Percentiles rank a stretch among this genome's conserved stretches.
phyloP scores from a whole-genome alignment of 2,113 vertebrate genomes.

The Numida meleagris region DNA sequence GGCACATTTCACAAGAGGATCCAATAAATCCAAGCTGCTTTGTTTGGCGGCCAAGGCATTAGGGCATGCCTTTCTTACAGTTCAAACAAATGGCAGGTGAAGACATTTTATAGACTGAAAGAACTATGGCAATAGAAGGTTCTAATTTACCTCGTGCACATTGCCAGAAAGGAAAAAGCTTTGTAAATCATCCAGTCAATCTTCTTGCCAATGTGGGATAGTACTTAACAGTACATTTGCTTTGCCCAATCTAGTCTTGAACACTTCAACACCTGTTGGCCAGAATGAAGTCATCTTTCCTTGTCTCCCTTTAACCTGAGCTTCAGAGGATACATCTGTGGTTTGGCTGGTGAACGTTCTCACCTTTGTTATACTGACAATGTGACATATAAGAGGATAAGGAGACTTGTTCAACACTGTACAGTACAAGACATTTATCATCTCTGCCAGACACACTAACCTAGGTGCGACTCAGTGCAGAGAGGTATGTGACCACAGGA shows the following conservation, averaged over 20 bases:
- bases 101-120: constrained; percentile 54
- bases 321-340: neutral
- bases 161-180: constrained; percentile 39
- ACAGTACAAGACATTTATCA: neutral
- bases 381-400: neutral
- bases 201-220: constrained; percentile 28
- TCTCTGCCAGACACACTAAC: neutral
- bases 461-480: neutral
- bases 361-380: neutral
- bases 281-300: constrained; percentile 9
- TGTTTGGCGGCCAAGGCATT: constrained; percentile 47
- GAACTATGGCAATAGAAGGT: constrained; percentile 15
- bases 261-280: neutral
- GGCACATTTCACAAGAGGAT: constrained; percentile 30
- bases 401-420: neutral
- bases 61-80: constrained; percentile 39
- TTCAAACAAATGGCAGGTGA: constrained; percentile 54
- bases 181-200: constrained; percentile 53
- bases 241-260: constrained; percentile 14
- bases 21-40: constrained; percentile 51
- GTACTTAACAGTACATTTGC: constrained; percentile 21
- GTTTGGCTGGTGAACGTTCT: neutral
- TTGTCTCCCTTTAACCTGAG: neutral
- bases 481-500: neutral
- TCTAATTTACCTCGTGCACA: constrained; percentile 45